Evolutionary conservation across 2,797 vertebrate genomes (phyloP).

Genomic region (Pangasius larnaudii): DNA sequence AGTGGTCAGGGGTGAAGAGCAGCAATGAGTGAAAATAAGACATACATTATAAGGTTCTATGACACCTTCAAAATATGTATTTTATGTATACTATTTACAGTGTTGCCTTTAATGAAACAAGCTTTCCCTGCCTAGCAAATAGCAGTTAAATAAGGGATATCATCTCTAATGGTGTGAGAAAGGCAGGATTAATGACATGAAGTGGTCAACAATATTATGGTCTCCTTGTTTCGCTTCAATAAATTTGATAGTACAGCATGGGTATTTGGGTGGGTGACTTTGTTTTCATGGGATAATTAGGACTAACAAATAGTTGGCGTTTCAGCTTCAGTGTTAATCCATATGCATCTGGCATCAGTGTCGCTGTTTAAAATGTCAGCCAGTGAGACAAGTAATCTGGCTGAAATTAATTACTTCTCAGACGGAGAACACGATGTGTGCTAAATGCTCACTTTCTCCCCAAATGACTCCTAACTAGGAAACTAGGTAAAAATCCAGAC

Average conservation of each 20-base stretch:
- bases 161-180: background rate
- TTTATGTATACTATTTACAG: background rate
- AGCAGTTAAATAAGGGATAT: background rate
- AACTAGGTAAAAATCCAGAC: background rate
- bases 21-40: background rate
- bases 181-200: background rate
- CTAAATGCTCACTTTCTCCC: conserved; percentile 11
- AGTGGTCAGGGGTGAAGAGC: no score
- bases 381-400: conserved; percentile 40
- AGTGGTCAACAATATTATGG: background rate
- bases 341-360: conserved; percentile 47
- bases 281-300: conserved; percentile 41
- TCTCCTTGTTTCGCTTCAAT: background rate
- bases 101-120: background rate
- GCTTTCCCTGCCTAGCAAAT: background rate
- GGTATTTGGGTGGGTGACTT: background rate
- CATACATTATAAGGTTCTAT: background rate
- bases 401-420: conserved; percentile 55
- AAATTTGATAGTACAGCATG: background rate
- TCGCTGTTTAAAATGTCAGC: conserved; percentile 54
- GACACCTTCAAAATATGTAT: background rate
- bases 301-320: conserved; percentile 37
- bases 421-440: conserved; percentile 29
- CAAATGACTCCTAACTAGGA: background rate
- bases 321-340: conserved; percentile 50